Percentiles rank a stretch among this genome's conserved stretches.
phyloP scores from a whole-genome alignment of 2,888 invertebrate genomes.

The Scaptomyza cyrtandrae region DNA sequence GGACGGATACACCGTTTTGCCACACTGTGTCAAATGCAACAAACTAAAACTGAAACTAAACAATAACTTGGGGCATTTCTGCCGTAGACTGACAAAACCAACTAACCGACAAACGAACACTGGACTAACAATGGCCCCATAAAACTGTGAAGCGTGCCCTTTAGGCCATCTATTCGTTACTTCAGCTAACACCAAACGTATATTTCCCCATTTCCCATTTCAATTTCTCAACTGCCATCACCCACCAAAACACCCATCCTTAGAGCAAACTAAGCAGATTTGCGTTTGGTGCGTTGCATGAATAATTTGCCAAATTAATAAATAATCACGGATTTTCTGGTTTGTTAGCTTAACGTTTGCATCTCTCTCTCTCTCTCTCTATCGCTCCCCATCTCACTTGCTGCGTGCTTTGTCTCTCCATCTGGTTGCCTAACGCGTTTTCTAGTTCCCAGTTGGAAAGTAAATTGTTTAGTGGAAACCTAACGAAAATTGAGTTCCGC shows the following conservation, averaged over 20 bases:
- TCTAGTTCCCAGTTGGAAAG: slow-evolving; percentile 31
- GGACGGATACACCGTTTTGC: not conserved
- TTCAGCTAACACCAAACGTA: slow-evolving; percentile 11
- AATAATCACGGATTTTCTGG: slow-evolving; percentile 76
- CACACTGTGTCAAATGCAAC: slow-evolving; percentile 35
- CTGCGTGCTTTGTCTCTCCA: not conserved
- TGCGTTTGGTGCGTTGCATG: slow-evolving; percentile 63
- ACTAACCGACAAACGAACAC: slow-evolving; percentile 37
- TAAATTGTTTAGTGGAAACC: slow-evolving; percentile 37
- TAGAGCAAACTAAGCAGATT: slow-evolving; percentile 53
- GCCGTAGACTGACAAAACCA: slow-evolving; percentile 31
- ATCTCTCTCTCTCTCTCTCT: slow-evolving; percentile 24
- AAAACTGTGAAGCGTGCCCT: slow-evolving; percentile 39
- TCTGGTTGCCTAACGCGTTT: slow-evolving; percentile 7
- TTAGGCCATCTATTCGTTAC: slow-evolving; percentile 18
- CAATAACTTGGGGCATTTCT: slow-evolving; percentile 34
- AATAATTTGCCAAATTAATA: slow-evolving; percentile 76
- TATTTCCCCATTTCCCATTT: not conserved
- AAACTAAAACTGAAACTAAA: slow-evolving; percentile 36
- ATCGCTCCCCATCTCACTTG: not conserved
- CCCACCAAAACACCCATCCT: not conserved
- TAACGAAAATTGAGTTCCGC: slow-evolving; percentile 24
- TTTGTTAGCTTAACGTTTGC: slow-evolving; percentile 66
- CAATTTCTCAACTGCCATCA: not conserved
- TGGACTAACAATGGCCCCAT: slow-evolving; percentile 37